A percentile compares a stretch with the other conserved stretches of the same genome.
phyloP scores from a whole-genome alignment of 2,888 invertebrate genomes.

The Cephus runcator region DNA sequence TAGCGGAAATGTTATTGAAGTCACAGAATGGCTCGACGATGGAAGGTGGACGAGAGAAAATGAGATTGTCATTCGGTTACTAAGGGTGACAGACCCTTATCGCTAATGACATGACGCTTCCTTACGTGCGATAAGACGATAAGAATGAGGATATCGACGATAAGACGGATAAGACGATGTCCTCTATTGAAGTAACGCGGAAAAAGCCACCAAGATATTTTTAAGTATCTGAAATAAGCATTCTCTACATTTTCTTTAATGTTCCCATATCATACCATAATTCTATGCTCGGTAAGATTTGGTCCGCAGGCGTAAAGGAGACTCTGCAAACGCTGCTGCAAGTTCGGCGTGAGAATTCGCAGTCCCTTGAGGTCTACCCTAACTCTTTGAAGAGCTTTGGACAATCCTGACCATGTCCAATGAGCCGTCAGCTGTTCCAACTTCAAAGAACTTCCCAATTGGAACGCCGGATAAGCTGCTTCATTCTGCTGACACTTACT shows the following conservation, averaged over 20 bases:
- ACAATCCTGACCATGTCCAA: slow-evolving; percentile 71
- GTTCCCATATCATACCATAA: slow-evolving; percentile 46
- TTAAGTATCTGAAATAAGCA: not conserved
- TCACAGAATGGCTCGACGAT: not conserved
- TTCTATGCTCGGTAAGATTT: slow-evolving; percentile 73
- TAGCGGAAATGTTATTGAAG: not conserved
- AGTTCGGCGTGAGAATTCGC: slow-evolving; percentile 70
- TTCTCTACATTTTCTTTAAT: not conserved
- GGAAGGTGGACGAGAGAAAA: not conserved
- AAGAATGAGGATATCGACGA: no score
- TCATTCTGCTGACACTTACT: slow-evolving; percentile 80
- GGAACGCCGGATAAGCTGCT: slow-evolving; percentile 79
- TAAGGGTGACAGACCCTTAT: not conserved
- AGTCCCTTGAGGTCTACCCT: slow-evolving; percentile 69
- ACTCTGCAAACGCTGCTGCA: slow-evolving; percentile 71
- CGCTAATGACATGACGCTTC: not conserved
- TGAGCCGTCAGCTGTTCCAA: slow-evolving; percentile 75
- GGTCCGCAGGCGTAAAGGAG: slow-evolving; percentile 71
- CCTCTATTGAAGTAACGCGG: not conserved
- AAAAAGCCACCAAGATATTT: not conserved
- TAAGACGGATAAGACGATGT: not conserved
- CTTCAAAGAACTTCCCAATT: slow-evolving; percentile 76
- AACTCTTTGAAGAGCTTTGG: slow-evolving; percentile 62
- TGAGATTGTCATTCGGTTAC: not conserved
- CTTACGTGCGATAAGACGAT: not conserved